These are phyloP conservation scores for Agonum fuliginosum DNA, from an alignment of 2,888 invertebrate genomes.

Conservation along the genomic window DNA sequence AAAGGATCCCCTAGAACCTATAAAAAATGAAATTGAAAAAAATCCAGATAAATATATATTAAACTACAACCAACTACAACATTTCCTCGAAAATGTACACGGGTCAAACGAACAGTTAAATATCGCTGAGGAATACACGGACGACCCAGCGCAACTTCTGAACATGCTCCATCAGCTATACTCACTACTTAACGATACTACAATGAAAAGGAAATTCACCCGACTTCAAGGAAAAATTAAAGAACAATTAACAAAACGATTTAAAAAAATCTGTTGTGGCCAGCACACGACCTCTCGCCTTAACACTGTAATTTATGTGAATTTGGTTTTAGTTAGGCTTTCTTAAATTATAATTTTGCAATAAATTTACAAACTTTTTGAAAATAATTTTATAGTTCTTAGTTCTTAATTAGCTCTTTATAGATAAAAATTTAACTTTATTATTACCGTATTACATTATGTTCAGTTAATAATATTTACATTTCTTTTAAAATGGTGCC, in stretches of 20 bases:
- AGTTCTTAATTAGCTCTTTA: too few species aligned
- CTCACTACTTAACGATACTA: neutral
- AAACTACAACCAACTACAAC: neutral
- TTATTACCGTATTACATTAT: too few species aligned
- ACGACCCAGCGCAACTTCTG: neutral
- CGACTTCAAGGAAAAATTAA: neutral
- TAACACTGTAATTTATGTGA: too few species aligned
- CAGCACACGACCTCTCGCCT: too few species aligned
- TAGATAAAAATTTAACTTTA: too few species aligned
- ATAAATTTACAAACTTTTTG: too few species aligned
- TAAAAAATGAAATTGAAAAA: neutral
- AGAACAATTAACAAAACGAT: neutral
- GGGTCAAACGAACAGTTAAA: neutral
- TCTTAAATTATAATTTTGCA: too few species aligned
- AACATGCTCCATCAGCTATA: neutral
- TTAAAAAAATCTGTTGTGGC: too few species aligned
- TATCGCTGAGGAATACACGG: neutral
- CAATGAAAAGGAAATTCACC: neutral
- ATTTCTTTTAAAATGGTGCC: too few species aligned
- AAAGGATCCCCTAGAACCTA: neutral
- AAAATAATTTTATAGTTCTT: too few species aligned
- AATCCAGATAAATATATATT: neutral
- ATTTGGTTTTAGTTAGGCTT: too few species aligned
- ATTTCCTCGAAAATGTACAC: neutral
- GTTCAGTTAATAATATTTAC: too few species aligned